Base-by-base conservation (phyloP, 2,888 invertebrate species). In the Elegia similella region DNA sequence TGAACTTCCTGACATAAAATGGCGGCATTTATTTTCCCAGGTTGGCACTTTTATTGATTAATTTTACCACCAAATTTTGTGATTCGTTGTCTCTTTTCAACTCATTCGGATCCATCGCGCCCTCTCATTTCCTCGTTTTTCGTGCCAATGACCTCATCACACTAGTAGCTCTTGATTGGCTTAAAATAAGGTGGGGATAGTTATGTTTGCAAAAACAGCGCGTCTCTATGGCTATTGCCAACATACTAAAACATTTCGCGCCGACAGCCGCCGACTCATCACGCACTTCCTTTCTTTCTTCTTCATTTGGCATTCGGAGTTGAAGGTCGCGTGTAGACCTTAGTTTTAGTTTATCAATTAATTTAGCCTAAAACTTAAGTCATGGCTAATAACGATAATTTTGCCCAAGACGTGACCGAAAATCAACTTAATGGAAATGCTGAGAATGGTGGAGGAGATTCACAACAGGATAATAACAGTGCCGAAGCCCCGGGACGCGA, bases 301-400 rank as follows among this genome's bases (percentile, higher is more conserved):
- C 90, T 91, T 86, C 88, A 86, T 88, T 90, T 88, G 84, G 88
- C 88, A 85, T 88, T 87, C 87, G 79, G 78, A 80, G 86, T 84
- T 82, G 87, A 85, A 88, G 90, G 91, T 90, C 86, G 90, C 79
- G 85, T 76, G 76, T 76, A 71, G 87, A 78, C 88, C 86, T 84
- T 87, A 88, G 86, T 73, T 75, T 82, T 87, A 88, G 84, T 88
- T 88, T 85, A 80, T 80, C 82, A 50, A 78, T 81, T 84, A 85
- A 82, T 79, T 80, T 94, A 92, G 94, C 94, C 80, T 92, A 92
- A 88, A 82, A 93, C 76, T 72, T 81, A 77, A 87, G 78, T 78
- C 81, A 95, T 95, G 95, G 94, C 94, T 73, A 95, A 95, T 88
- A 95, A 95, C 84, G 95, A 95, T 88, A 95, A 95, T 86, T 95